phyloP scores from a whole-genome alignment of 1,140 invertebrate genomes.

The Amphibalanus amphitrite region DNA sequence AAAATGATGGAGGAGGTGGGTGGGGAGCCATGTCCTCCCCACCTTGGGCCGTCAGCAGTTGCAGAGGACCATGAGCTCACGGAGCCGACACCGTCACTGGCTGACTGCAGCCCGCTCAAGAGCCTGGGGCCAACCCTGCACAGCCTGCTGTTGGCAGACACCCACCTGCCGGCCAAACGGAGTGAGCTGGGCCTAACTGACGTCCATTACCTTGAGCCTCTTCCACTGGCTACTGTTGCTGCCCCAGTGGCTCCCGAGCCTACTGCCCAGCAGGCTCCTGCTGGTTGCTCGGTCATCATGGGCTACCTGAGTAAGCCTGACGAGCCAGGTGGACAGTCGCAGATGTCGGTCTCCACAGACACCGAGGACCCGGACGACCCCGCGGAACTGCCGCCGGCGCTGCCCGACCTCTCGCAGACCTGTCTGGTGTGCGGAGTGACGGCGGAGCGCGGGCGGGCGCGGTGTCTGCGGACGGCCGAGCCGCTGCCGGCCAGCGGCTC shows the following conservation, averaged over 20 bases:
- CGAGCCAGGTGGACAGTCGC: background rate
- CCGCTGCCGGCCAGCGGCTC: background rate
- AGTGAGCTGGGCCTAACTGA: background rate
- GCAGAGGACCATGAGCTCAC: background rate
- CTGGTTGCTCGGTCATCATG: background rate
- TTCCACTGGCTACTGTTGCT: background rate
- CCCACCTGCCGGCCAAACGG: background rate
- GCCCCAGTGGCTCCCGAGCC: too few species aligned
- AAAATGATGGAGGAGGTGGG: background rate
- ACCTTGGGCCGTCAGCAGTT: background rate
- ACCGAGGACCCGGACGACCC: too few species aligned
- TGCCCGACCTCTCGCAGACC: background rate
- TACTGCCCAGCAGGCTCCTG: background rate
- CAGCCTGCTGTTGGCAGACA: background rate
- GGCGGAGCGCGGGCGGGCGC: background rate
- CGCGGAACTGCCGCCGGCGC: background rate
- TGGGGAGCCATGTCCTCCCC: background rate
- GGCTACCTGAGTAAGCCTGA: background rate
- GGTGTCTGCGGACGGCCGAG: background rate
- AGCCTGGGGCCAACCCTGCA: background rate
- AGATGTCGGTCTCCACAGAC: too few species aligned
- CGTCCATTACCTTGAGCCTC: background rate
- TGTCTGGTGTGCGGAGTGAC: background rate
- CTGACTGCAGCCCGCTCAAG: background rate
- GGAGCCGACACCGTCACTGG: too few species aligned